phyloP scores from a whole-genome alignment of 2,888 invertebrate species.

The Eristalis arbustorum region DNA sequence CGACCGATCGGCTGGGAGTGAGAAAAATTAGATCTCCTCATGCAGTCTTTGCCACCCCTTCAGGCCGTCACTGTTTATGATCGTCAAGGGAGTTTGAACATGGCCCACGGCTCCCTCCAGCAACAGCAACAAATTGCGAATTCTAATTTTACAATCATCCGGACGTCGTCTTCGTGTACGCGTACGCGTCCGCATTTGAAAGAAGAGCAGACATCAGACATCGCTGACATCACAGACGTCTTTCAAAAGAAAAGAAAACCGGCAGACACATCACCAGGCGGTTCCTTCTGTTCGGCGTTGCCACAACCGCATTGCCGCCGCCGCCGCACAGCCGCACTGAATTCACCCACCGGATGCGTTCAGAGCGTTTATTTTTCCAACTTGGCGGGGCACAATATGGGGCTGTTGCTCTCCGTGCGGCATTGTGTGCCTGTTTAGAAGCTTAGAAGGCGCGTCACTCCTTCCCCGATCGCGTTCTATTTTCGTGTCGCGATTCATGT shows the following conservation, averaged over 20 bases:
- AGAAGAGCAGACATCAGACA: slow-evolving; percentile 39
- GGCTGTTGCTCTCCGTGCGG: slow-evolving; percentile 6
- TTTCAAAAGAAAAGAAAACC: slow-evolving; percentile 7
- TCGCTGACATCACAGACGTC: not conserved
- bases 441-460: slow-evolving; percentile 32
- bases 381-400: slow-evolving; percentile 59
- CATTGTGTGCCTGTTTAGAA: slow-evolving; percentile 21
- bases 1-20: not conserved
- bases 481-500: slow-evolving; percentile 52
- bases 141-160: slow-evolving; percentile 52
- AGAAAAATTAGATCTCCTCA: not conserved
- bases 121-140: slow-evolving; percentile 44
- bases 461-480: slow-evolving; percentile 40
- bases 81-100: slow-evolving; percentile 1
- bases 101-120: not conserved
- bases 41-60: not conserved
- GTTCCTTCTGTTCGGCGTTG: not conserved
- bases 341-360: slow-evolving; percentile 65
- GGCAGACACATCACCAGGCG: slow-evolving; percentile 29
- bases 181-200: not conserved
- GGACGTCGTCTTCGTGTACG: not conserved
- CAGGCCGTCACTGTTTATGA: slow-evolving; percentile 18
- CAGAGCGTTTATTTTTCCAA: slow-evolving; percentile 47
- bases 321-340: slow-evolving; percentile 16
- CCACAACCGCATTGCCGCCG: not conserved